Conservation (phyloP, 35 echinoderm and acorn worm genomes). For the Ptychodera flava region DNA sequence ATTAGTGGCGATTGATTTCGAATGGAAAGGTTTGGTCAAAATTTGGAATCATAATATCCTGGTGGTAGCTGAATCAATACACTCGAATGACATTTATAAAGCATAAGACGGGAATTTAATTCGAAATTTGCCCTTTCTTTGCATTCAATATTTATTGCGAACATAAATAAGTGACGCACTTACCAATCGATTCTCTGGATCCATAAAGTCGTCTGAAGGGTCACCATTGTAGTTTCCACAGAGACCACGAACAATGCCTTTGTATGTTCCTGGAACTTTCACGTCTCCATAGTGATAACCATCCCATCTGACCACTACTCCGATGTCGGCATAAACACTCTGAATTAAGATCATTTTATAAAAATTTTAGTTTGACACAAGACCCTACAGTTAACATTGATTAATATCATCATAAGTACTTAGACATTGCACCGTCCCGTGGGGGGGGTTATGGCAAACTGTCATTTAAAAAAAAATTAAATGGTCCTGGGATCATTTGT, state of each 20-base stretch:
- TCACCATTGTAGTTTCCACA: slow-evolving; percentile 7
- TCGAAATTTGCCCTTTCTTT: neutral
- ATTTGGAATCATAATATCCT: too few species aligned
- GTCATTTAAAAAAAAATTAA: too few species aligned
- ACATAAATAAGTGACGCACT: neutral
- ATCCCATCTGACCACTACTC: neutral
- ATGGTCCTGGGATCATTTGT: too few species aligned
- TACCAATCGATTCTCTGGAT: slow-evolving; percentile 4
- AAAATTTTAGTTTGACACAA: too few species aligned
- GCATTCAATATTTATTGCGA: neutral
- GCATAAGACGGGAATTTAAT: neutral
- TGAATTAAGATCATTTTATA: neutral
- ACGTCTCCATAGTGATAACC: neutral
- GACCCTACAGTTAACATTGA: too few species aligned
- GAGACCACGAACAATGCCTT: neutral
- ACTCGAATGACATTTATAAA: neutral
- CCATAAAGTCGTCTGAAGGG: too few species aligned
- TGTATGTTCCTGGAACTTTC: neutral
- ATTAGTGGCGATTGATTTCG: neutral
- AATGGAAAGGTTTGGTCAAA: neutral
- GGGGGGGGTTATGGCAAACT: too few species aligned
- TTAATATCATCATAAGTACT: too few species aligned
- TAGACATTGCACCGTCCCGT: too few species aligned
- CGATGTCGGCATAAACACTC: neutral
- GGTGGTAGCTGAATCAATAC: neutral